Evolutionary conservation across 2,888 invertebrate genomes (phyloP).

Genomic region (Andrena bucephala): DNA sequence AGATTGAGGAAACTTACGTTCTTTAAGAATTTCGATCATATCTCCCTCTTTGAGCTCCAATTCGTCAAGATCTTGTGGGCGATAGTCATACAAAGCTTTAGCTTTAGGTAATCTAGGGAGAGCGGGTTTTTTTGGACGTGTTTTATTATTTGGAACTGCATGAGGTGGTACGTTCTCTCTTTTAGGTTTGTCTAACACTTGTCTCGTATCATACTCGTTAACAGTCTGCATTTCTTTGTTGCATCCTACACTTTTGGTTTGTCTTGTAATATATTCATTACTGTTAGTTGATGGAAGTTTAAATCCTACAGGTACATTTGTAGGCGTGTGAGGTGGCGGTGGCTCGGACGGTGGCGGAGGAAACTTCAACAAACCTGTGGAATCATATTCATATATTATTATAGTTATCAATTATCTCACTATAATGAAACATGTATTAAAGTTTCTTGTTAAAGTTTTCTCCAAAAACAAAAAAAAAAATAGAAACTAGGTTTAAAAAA

Average conservation of each 20-base stretch:
- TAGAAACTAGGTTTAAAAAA: too few species aligned
- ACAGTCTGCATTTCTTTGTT: slow-evolving; percentile 60
- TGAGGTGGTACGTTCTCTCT: slow-evolving; percentile 28
- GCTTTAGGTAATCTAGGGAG: slow-evolving; percentile 84
- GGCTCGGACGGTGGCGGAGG: slow-evolving; percentile 86
- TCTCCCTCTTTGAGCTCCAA: slow-evolving; percentile 88
- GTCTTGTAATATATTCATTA: slow-evolving; percentile 47
- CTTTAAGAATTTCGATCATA: slow-evolving; percentile 87
- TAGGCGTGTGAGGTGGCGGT: slow-evolving; percentile 80
- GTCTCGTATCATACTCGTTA: slow-evolving; percentile 32
- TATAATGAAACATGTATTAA: too few species aligned
- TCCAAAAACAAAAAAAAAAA: background rate
- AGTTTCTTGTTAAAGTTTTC: too few species aligned
- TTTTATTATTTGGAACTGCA: slow-evolving; percentile 33
- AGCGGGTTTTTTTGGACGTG: slow-evolving; percentile 84
- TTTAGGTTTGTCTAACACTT: slow-evolving; percentile 12
- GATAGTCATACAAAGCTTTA: slow-evolving; percentile 87
- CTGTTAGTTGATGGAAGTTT: slow-evolving; percentile 73
- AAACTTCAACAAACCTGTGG: slow-evolving; percentile 77
- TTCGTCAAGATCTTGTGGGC: slow-evolving; percentile 89
- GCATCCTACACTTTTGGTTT: slow-evolving; percentile 32
- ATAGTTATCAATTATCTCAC: background rate
- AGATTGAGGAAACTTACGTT: slow-evolving; percentile 84
- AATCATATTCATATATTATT: background rate
- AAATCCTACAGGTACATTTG: slow-evolving; percentile 78